Base-by-base conservation (phyloP, 2,888 invertebrate genomes). In the Clusia tigrina region DNA sequence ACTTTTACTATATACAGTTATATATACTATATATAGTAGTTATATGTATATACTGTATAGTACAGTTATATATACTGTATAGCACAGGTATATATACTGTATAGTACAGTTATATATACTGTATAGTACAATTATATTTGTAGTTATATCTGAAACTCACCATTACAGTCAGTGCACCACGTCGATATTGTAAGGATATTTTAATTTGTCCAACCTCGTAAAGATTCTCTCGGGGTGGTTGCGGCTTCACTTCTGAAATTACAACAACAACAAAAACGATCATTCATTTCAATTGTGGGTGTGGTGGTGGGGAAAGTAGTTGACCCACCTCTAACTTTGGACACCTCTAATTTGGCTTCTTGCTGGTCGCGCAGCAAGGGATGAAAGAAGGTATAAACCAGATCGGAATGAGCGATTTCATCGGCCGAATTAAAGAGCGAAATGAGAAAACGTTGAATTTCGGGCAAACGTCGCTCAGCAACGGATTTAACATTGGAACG, bases 341-440 rank as follows among this genome's bases (percentile, higher is more conserved):
- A 88, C 72, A 90, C 86, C 82, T 91, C 90, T 66, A 94, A 90
- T 73, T 92, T 92, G 12, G 92, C 90, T 77, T 94, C 94, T 81
- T 96, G 94, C 84, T 97, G 96, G 85, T 98, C 98, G 68, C 98
- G 86, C 67, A 97, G 85, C 67, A 98, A 85, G 1, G 98, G 96
- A 85, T 99, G 99, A 86, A 98, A 98, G 86, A 99, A 99, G 0
- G 98, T 99, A 82, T 98, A 98, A 1, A 99, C 96, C 60, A 99
- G 87, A 83, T 97, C 96, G 6, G 92, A 94, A 85, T 98, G 97
- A 0, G 95, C 91, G 72, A 99, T 95, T 86, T 98, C 98, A 71
- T 94, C 92, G 0, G 95, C 92, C 78, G 96, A 89, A 74, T 87
- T 87, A 84, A 96, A 95, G 60, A 99, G 86, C 0, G 94, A 92